phyloP scores from a whole-genome alignment of 2,888 invertebrate species.

The Glaucopsyche alexis region DNA sequence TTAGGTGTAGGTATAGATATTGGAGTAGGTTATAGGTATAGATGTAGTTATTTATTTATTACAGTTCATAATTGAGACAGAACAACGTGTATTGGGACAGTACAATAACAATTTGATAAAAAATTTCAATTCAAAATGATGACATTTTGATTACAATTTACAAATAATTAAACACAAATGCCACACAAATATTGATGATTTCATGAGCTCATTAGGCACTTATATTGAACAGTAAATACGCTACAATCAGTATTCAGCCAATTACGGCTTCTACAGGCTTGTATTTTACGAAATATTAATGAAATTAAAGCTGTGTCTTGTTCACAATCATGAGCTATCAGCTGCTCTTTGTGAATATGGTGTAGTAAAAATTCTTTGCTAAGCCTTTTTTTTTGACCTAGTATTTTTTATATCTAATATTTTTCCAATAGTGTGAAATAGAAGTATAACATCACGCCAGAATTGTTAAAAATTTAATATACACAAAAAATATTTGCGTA shows the following conservation, averaged over 20 bases:
- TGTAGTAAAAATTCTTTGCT: background rate
- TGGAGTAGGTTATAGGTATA: too few species aligned
- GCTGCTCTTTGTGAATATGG: background rate
- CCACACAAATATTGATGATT: conserved; percentile 2
- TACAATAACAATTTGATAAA: background rate
- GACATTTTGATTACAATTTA: background rate
- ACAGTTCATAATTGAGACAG: too few species aligned
- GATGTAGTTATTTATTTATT: too few species aligned
- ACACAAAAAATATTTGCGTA: background rate
- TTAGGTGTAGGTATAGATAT: too few species aligned
- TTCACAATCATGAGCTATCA: too few species aligned
- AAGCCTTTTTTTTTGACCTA: too few species aligned
- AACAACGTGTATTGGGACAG: too few species aligned
- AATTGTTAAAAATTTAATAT: too few species aligned
- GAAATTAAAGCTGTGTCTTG: background rate
- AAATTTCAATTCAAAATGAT: background rate
- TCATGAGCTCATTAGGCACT: conserved; percentile 13
- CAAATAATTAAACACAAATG: conserved; percentile 1
- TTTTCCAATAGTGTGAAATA: too few species aligned
- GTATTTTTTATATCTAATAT: too few species aligned
- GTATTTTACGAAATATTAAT: conserved; percentile 13
- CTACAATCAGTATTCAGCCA: conserved; percentile 12
- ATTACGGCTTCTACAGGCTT: background rate
- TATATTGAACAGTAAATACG: conserved; percentile 6
- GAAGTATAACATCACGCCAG: too few species aligned